Evolutionary conservation across 1,140 invertebrate genomes (phyloP), one percentile per base, ranked within the genome.

Genomic region (Megalopta genalis): DNA sequence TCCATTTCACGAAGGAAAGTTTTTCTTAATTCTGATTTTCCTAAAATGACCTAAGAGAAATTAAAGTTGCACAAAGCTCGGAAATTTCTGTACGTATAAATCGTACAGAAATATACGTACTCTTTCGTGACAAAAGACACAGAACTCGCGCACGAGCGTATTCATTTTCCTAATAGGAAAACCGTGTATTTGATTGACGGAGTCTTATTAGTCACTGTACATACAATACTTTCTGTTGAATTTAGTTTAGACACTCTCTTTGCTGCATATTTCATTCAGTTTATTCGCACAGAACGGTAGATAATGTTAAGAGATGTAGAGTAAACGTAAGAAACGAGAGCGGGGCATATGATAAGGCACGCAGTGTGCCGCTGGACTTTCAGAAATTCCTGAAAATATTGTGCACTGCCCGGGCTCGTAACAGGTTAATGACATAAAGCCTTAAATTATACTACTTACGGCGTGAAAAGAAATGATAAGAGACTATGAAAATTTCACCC

Each of bases 301-400:
- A 42, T 21, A 21, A 23, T 18, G 39, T 4, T n/a, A 46, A 23
- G 49, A 73, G 37, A 57, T 9, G 32, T 16, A 21, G 49, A 27
- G 21, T 21, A 3, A 59, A 49, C 49, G 52, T 65, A 37, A 59
- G 65, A 59, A 70, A 66, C n/a, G 23, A 27, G 60, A 49, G 16
- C n/a, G 12, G n/a, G 21, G 46, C 23, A 10, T 1, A 23, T 42
- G 77, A 79, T 74, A 79, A 79, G 63, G 70, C 77, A 74, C 69
- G 77, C 65, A 79, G 25, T 21, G 32, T 21, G 32, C 16, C 49
- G 39, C 9, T 8, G 1, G 49, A 74, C 16, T 74, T 37, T 14
- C 25, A 64, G 25, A 79, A 79, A 79, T 46, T 66, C 21, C 23
- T 79, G 49, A 18, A 66, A 74, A 79, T n/a, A 18, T 66, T 59